phyloP scores from a whole-genome alignment of 2,888 invertebrate genomes.

The Pyrocoelia pectoralis region DNA sequence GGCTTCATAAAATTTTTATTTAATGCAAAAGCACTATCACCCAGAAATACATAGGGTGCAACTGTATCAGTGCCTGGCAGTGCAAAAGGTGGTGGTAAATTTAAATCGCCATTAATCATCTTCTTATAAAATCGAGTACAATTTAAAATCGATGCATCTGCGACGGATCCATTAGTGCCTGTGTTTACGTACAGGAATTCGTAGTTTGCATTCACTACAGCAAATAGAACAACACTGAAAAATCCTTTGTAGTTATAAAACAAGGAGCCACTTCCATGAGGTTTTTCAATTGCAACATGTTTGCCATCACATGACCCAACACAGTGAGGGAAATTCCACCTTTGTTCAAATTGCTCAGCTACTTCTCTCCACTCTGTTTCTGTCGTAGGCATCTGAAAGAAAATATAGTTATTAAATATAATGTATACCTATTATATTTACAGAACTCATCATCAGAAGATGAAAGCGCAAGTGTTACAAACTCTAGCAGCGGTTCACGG shows the following conservation, averaged over 20 bases:
- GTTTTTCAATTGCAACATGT: slow-evolving; percentile 35
- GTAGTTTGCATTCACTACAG: slow-evolving; percentile 44
- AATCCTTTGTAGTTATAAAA: slow-evolving; percentile 37
- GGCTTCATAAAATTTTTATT: slow-evolving; percentile 36
- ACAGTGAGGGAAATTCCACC: slow-evolving; percentile 39
- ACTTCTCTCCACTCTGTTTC: slow-evolving; percentile 31
- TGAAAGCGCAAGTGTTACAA: no score
- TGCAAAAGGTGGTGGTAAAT: slow-evolving; percentile 26
- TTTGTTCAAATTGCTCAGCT: slow-evolving; percentile 32
- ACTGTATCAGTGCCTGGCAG: slow-evolving; percentile 21
- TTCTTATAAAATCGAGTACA: slow-evolving; percentile 27
- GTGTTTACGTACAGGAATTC: slow-evolving; percentile 42
- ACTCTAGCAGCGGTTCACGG: not conserved
- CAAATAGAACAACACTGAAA: slow-evolving; percentile 39
- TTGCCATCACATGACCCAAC: slow-evolving; percentile 39
- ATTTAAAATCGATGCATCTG: slow-evolving; percentile 40
- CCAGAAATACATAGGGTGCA: slow-evolving; percentile 39
- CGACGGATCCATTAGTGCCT: slow-evolving; percentile 43
- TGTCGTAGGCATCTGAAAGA: not conserved
- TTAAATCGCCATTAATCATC: slow-evolving; percentile 25
- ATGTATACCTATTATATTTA: not conserved
- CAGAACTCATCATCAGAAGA: not conserved
- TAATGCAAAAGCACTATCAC: slow-evolving; percentile 42
- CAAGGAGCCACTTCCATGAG: slow-evolving; percentile 29
- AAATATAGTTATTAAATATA: no score